Evolutionary conservation across 2,797 vertebrate species (phyloP), one percentile per base, ranked within the genome.

Genomic region (Echiichthys vipera): DNA sequence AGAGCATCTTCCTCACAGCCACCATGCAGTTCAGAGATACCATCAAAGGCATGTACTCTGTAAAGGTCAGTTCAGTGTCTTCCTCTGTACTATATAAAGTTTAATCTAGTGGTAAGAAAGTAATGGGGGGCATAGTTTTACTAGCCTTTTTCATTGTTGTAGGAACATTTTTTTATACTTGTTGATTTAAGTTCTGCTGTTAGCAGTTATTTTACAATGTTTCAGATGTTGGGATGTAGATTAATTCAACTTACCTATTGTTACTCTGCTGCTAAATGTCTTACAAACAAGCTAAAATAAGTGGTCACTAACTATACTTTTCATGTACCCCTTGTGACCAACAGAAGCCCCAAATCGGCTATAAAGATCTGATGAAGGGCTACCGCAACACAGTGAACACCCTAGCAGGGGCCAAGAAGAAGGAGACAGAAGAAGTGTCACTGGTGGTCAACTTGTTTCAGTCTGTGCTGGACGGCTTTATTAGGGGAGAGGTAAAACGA

Each of bases 391-490:
- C 94, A 5, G 96, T 99, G 75, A 92, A 36, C 83, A 94, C 93
- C 49, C 89, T 99, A 57, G 96, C 96, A 0, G 90, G 91, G 0
- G 58, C 89, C 78, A 51, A 93, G 91, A 56, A 95, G 90, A 56
- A 95, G 93, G 89, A 95, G 86, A 69, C 64, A n/a, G n/a, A n/a
- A 0, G 98, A 99, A 64, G 91, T 97, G 47, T 94, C 96, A 10
- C 92, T 98, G 86, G 98, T 99, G 80, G 94, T 98, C 64, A 99
- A 99, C 86, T 93, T 99, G 46, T 99, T 99, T 92, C 96, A 98
- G 71, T 97, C 97, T 0, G 92, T 99, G 78, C 91, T 99, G 68
- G 98, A 99, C 22, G 97, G 97, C 61, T 99, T 99, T 64, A 96
- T 97, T 13, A 94, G 98, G 9, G 92, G 89, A 0, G 93, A 97